phyloP scores from a whole-genome alignment of 2,888 invertebrate species.

The Mimas tiliae region DNA sequence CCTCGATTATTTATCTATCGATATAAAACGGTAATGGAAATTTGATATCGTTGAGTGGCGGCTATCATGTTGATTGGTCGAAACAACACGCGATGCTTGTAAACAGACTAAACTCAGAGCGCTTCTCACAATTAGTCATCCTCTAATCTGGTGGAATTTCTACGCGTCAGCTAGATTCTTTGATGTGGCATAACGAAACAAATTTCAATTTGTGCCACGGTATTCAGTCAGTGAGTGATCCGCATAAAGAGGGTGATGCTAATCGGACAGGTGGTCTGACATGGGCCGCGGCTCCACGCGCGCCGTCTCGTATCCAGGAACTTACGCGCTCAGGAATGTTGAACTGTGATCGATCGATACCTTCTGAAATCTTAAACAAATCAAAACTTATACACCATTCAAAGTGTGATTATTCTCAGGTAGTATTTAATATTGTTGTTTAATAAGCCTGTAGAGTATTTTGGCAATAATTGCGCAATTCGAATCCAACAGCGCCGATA shows the following conservation, averaged over 20 bases:
- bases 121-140: constrained; percentile 68
- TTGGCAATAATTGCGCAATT: constrained; percentile 29
- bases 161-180: constrained; percentile 71
- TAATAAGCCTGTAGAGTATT: neutral
- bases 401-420: neutral
- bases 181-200: constrained; percentile 79
- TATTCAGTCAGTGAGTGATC: constrained; percentile 73
- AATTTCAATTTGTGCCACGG: constrained; percentile 76
- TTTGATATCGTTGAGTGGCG: constrained; percentile 72
- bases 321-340: constrained; percentile 54
- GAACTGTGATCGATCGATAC: constrained; percentile 68
- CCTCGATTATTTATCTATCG: constrained; percentile 62
- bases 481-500: constrained; percentile 38
- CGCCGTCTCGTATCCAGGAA: constrained; percentile 44
- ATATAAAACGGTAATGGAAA: constrained; percentile 62
- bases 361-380: constrained; percentile 48
- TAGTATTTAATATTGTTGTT: no score
- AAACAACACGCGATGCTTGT: constrained; percentile 64
- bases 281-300: constrained; percentile 52
- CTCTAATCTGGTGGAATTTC: constrained; percentile 68
- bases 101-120: constrained; percentile 50
- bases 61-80: constrained; percentile 73
- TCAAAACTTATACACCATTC: neutral
- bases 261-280: constrained; percentile 82
- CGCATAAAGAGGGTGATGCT: constrained; percentile 77